phyloP scores from a whole-genome alignment of 2,888 invertebrate genomes.

The Drosophila meridionalis region DNA sequence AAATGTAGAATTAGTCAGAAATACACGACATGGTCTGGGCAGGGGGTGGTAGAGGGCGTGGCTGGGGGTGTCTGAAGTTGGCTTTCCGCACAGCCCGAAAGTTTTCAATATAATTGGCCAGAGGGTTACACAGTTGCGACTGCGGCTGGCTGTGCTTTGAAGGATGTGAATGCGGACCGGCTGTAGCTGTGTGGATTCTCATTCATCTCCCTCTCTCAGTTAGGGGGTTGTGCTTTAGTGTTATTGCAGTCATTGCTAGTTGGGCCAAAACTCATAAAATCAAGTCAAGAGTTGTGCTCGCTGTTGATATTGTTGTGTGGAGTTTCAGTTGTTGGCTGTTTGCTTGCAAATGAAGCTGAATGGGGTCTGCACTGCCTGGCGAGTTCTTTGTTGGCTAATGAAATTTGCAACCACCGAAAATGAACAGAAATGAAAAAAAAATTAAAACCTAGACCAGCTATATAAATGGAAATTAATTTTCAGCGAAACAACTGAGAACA shows the following conservation, averaged over 20 bases:
- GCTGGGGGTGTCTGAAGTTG: not conserved
- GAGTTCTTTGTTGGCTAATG: conserved; percentile 46
- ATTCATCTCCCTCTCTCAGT: not conserved
- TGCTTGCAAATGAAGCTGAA: conserved; percentile 52
- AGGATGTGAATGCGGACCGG: conserved; percentile 9
- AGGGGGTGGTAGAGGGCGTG: too few species aligned
- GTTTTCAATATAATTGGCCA: conserved; percentile 82
- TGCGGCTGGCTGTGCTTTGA: conserved; percentile 25
- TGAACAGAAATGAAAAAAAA: not conserved
- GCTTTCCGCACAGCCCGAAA: conserved; percentile 44
- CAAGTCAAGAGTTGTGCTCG: conserved; percentile 68
- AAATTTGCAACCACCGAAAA: conserved; percentile 69
- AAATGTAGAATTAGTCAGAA: conserved; percentile 69
- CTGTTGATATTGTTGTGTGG: conserved; percentile 35
- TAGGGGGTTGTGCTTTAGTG: conserved; percentile 65
- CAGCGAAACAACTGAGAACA: conserved; percentile 45
- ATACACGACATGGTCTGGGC: conserved; percentile 17
- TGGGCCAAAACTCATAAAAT: conserved; percentile 75
- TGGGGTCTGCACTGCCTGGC: not conserved
- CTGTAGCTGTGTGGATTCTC: conserved; percentile 6
- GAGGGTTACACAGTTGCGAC: conserved; percentile 54
- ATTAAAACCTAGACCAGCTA: conserved; percentile 37
- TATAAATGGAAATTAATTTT: conserved; percentile 70
- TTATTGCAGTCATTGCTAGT: conserved; percentile 75
- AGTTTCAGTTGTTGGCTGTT: conserved; percentile 36